Conservation (phyloP, 2,113 vertebrate species). For the Dendrocopos noguchii region DNA sequence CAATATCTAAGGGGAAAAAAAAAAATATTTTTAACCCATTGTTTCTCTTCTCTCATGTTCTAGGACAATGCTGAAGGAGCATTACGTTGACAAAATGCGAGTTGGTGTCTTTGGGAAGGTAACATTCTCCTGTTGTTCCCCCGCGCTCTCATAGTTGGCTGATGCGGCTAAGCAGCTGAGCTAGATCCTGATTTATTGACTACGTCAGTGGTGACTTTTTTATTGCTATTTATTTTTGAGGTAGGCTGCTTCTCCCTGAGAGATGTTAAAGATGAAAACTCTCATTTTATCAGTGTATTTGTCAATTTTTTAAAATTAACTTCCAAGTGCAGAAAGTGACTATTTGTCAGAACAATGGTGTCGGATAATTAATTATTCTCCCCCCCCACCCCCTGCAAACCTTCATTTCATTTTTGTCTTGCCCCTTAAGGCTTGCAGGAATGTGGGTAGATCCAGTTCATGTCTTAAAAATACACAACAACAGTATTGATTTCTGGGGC, state of each 20-base stretch:
- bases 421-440: background rate
- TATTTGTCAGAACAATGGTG: background rate
- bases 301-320: background rate
- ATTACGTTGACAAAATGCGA: conserved; percentile 86
- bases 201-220: background rate
- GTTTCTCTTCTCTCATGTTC: conserved; percentile 2
- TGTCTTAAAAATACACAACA: background rate
- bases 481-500: background rate
- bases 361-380: background rate
- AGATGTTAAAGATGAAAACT: background rate
- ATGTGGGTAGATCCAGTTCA: background rate
- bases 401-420: background rate
- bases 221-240: background rate
- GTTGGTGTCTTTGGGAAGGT: conserved; percentile 95
- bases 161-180: background rate
- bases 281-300: background rate
- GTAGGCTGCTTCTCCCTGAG: background rate
- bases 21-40: background rate
- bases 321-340: background rate
- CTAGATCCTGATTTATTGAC: background rate
- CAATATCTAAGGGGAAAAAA: background rate
- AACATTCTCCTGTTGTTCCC: background rate
- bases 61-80: conserved; percentile 85
- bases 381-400: background rate
- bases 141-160: background rate